Base-by-base conservation (phyloP, 2,888 invertebrate genomes). In the Leucoma salicis region DNA sequence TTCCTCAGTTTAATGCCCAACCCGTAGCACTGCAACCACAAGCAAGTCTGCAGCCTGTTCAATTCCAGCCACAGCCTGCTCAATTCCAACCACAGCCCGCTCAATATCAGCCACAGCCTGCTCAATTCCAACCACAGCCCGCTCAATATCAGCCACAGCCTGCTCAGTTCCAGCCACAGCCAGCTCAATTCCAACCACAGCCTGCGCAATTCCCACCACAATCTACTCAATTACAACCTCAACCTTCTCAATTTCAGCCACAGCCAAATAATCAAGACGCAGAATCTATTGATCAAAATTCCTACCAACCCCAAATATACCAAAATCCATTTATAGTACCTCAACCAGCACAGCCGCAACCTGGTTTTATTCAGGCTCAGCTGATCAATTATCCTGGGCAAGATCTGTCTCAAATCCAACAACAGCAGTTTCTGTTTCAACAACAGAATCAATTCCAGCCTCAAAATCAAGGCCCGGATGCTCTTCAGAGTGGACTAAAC, bases 401-500 rank as follows among this genome's bases (percentile, higher is more conserved):
- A 49, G 66, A 69, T 62, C 33, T 49, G 4, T 31, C 35, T 1
- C 43, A 52, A 10, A 21, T 42, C 14, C 47, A 52, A 35, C 35
- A 44, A 16, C 51, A 41, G n/a, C 55, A 57, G 46, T 38, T 35
- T 2, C 57, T 57, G 33, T 53, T 55, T 11, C 42, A 54, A 35
- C 57, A 52, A 32, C 64, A 62, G 13, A 46, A 47, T 15, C 49
- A 57, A 12, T 62, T 55, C 8, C 64, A 60, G 12, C 48, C 55
- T 12, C 53, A 55, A 12, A 60, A 33, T 13, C 72, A 73, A 53
- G 63, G 63, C 0, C 76, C 73, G 41, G 70, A 70, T 41, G 57
- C 70, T 32, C 57, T 81, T 10, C 88, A 88, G 46, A 87, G 85
- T 42, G 88, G 86, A 8, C 36, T 87, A 5, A 79, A 88, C 46